These are phyloP conservation scores for Sternarchorhynchus goeldii DNA, from an alignment of 2,797 vertebrate species.

Conservation along the genomic window DNA sequence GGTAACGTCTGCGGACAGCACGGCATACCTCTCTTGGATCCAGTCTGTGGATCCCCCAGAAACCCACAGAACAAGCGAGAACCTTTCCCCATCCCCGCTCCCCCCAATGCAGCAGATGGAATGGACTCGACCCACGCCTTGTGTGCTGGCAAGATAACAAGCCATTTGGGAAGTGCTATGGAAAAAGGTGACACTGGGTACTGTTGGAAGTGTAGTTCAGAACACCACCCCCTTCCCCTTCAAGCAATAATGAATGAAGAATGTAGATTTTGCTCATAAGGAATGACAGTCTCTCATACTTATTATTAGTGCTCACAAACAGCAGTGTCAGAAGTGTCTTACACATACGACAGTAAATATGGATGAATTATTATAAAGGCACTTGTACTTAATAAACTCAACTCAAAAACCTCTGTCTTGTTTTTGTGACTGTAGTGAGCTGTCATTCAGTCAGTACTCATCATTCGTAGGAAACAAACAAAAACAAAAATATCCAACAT, in stretches of 20 bases:
- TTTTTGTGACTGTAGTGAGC: background rate
- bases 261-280: slow-evolving; percentile 15
- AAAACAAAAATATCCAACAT: background rate
- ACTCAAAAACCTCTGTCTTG: background rate
- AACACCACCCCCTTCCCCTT: slow-evolving; percentile 6
- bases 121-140: slow-evolving; percentile 39
- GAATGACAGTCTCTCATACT: slow-evolving; percentile 2
- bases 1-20: slow-evolving; percentile 26
- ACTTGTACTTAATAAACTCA: slow-evolving; percentile 15
- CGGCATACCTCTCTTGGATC: slow-evolving; percentile 12
- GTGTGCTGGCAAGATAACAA: slow-evolving; percentile 15
- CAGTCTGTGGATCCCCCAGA: too few relatives aligned
- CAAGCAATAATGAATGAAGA: slow-evolving; percentile 29
- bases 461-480: background rate
- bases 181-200: slow-evolving; percentile 16
- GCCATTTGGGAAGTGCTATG: slow-evolving; percentile 14
- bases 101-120: slow-evolving; percentile 46
- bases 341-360: slow-evolving; percentile 6
- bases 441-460: background rate
- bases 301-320: slow-evolving; percentile 9
- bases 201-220: slow-evolving; percentile 13
- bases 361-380: background rate
- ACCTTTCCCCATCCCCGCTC: slow-evolving; percentile 2
- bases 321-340: background rate
- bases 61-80: background rate